Evolutionary conservation across 2,888 invertebrate species (phyloP).

Genomic region (Argyresthia goedartella): DNA sequence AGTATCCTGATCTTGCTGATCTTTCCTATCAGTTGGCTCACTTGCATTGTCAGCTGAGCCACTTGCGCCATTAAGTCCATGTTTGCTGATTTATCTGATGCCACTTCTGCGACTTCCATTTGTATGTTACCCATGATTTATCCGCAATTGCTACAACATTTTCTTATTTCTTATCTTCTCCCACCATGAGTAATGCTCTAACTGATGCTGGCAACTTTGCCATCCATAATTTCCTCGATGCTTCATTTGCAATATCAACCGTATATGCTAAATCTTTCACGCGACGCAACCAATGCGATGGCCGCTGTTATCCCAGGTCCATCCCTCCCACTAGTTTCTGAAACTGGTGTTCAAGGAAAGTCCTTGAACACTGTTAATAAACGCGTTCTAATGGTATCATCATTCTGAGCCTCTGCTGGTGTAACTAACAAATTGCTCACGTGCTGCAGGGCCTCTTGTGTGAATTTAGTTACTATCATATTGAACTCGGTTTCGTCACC

Average conservation of each 20-base stretch:
- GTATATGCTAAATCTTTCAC: conserved; percentile 9
- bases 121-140: too few species aligned
- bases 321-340: conserved; percentile 8
- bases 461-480: too few species aligned
- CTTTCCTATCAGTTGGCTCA: too few species aligned
- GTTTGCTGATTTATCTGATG: too few species aligned
- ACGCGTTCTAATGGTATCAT: conserved; percentile 7
- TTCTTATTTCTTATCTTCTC: too few species aligned
- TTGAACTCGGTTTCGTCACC: too few species aligned
- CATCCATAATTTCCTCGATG: not conserved
- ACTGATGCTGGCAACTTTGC: not conserved
- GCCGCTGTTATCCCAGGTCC: conserved; percentile 10
- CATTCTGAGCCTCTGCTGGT: conserved; percentile 5
- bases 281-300: conserved; percentile 7
- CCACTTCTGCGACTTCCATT: too few species aligned
- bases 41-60: too few species aligned
- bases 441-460: too few species aligned
- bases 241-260: not conserved
- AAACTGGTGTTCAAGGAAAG: conserved; percentile 6
- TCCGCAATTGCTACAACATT: too few species aligned
- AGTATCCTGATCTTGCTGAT: too few species aligned
- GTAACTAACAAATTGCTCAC: conserved; percentile 8
- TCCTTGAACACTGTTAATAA: conserved; percentile 10
- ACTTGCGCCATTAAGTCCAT: too few species aligned
- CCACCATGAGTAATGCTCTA: not conserved